Conservation (phyloP, 2,888 invertebrate genomes). For the Limnephilus lunatus region DNA sequence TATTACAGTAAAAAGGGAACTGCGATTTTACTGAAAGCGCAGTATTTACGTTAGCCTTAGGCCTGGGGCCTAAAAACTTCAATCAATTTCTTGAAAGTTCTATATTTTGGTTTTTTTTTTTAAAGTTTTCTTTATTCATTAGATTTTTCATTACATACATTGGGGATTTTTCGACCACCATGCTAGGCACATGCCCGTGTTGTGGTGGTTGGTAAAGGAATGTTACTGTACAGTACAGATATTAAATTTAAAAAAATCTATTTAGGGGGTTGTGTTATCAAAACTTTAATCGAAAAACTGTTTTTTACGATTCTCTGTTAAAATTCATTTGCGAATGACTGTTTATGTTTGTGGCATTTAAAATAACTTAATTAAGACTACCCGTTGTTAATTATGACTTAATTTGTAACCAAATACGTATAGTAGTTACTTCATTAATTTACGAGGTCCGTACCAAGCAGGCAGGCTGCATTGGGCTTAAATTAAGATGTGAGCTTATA, state of each 20-base stretch:
- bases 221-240: neutral
- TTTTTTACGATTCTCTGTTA: neutral
- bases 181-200: too few relatives aligned
- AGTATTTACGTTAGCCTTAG: too few relatives aligned
- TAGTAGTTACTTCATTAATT: neutral
- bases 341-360: neutral
- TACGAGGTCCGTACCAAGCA: neutral
- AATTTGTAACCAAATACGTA: slow-evolving; percentile 25
- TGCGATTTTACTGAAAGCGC: too few relatives aligned
- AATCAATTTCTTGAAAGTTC: too few relatives aligned
- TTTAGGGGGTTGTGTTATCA: neutral
- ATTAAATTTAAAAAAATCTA: neutral
- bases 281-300: neutral
- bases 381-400: neutral
- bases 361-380: slow-evolving; percentile 2
- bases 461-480: neutral
- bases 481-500: neutral
- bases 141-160: too few relatives aligned
- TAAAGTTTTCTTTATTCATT: too few relatives aligned
- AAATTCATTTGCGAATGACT: neutral
- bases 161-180: too few relatives aligned
- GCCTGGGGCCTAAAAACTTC: too few relatives aligned
- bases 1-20: too few relatives aligned
- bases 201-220: neutral
- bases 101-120: too few relatives aligned